Evolutionary conservation across 2,888 invertebrate genomes (phyloP).

Genomic region (Clepsis dumicolana): DNA sequence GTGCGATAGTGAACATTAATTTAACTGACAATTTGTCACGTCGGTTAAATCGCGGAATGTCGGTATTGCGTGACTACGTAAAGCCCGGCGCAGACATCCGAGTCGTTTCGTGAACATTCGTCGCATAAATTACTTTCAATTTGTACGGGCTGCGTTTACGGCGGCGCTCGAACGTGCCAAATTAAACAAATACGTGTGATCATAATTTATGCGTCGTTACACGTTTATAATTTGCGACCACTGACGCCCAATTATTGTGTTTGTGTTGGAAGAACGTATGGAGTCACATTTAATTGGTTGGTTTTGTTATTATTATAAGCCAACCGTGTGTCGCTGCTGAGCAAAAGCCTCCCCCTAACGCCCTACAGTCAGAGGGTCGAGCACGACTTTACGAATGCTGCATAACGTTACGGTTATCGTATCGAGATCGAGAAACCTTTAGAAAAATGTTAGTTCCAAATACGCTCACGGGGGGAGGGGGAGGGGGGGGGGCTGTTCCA

Average conservation of each 20-base stretch:
- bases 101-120: slow-evolving; percentile 71
- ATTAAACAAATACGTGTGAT: slow-evolving; percentile 70
- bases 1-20: slow-evolving; percentile 44
- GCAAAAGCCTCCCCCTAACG: no score
- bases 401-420: no score
- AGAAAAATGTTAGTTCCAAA: no score
- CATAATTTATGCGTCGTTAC: slow-evolving; percentile 59
- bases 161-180: slow-evolving; percentile 64
- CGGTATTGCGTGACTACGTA: slow-evolving; percentile 75
- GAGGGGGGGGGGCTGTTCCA: no score
- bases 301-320: no score
- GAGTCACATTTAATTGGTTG: background rate
- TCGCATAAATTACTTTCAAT: slow-evolving; percentile 77
- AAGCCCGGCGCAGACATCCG: slow-evolving; percentile 64
- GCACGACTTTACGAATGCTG: no score
- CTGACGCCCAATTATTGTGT: slow-evolving; percentile 23
- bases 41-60: slow-evolving; percentile 72
- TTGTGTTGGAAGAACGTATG: slow-evolving; percentile 11
- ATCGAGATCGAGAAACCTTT: no score
- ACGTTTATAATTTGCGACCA: slow-evolving; percentile 48
- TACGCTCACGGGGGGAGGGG: no score
- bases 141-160: slow-evolving; percentile 65
- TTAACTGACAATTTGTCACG: slow-evolving; percentile 47
- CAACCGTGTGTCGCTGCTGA: no score
- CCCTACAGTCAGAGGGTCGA: no score